Conservation (phyloP, 1,140 invertebrate species). For the Sycophaga agraensis region DNA sequence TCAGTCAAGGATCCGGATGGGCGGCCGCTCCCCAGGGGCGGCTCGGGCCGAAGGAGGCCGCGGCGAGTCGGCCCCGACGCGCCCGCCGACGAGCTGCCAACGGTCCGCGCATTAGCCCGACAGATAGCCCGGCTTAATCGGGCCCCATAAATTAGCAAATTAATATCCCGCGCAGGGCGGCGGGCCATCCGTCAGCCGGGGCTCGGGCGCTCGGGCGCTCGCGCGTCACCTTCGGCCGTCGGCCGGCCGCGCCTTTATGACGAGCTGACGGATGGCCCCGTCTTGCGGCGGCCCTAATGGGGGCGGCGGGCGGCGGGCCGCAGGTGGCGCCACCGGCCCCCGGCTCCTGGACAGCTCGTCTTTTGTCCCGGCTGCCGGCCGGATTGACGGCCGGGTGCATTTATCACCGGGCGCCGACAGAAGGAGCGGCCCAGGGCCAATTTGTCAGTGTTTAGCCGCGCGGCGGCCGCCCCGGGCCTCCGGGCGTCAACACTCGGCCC, state of each 20-base stretch:
- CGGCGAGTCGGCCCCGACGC: conserved; percentile 34
- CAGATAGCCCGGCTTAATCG: conserved; percentile 55
- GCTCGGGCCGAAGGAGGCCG: background rate
- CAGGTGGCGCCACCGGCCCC: background rate
- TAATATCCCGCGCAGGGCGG: conserved; percentile 53
- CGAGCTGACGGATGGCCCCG: conserved; percentile 11
- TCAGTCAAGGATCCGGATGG: too few relatives aligned
- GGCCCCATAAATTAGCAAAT: conserved; percentile 57
- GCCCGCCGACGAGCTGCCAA: conserved; percentile 46
- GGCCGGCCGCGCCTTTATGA: background rate
- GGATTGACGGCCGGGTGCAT: conserved; percentile 12
- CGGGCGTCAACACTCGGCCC: background rate
- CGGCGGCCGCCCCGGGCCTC: background rate
- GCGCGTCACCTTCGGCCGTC: background rate
- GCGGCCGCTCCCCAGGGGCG: too few relatives aligned
- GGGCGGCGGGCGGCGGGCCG: background rate
- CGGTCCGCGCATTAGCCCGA: conserved; percentile 53
- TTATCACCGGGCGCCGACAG: conserved; percentile 6
- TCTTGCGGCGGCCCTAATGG: background rate
- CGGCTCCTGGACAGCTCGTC: background rate
- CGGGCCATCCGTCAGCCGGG: conserved; percentile 55
- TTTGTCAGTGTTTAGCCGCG: conserved; percentile 15
- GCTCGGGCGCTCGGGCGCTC: conserved; percentile 17
- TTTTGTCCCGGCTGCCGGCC: conserved; percentile 9
- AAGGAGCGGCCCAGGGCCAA: background rate